A percentile compares a stretch with the other conserved stretches of the same genome.
Evolutionary conservation across 2,113 vertebrate species (phyloP).

Genomic region (Sapayoa aenigma): DNA sequence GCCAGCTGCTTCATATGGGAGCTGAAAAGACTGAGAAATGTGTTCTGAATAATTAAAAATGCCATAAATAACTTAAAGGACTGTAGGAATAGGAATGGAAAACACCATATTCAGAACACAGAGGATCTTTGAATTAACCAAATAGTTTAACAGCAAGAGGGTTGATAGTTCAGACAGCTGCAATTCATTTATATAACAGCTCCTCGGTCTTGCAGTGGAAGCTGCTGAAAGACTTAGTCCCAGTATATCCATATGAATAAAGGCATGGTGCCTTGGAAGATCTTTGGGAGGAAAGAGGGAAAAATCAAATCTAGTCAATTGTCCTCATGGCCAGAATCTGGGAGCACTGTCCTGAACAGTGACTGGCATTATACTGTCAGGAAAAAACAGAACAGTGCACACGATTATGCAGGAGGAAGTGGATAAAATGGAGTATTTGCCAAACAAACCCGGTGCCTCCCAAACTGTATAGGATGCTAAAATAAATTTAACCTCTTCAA

Average conservation of each 20-base stretch:
- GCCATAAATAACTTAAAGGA: conserved; percentile 4
- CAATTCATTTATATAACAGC: not conserved
- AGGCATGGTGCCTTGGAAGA: not conserved
- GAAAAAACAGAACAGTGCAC: rapidly evolving
- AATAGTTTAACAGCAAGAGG: not conserved
- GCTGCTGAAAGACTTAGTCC: not conserved
- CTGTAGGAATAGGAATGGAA: not conserved
- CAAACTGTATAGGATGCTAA: no score
- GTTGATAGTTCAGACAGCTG: not conserved
- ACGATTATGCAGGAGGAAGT: not conserved
- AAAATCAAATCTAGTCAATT: not conserved
- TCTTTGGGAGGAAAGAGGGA: not conserved
- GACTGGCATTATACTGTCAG: rapidly evolving
- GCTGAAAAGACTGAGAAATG: not conserved
- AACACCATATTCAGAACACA: not conserved
- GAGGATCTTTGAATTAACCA: not conserved
- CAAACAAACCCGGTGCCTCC: not conserved
- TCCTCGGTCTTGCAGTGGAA: not conserved
- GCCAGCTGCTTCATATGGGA: not conserved
- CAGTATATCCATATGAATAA: not conserved
- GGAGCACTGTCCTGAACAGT: not conserved
- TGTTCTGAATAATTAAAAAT: conserved; percentile 29
- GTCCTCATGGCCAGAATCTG: not conserved
- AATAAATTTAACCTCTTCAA: not conserved
- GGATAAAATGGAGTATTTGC: not conserved